phyloP scores from a whole-genome alignment of 2,113 vertebrate species.

The Prietella phreatophila region DNA sequence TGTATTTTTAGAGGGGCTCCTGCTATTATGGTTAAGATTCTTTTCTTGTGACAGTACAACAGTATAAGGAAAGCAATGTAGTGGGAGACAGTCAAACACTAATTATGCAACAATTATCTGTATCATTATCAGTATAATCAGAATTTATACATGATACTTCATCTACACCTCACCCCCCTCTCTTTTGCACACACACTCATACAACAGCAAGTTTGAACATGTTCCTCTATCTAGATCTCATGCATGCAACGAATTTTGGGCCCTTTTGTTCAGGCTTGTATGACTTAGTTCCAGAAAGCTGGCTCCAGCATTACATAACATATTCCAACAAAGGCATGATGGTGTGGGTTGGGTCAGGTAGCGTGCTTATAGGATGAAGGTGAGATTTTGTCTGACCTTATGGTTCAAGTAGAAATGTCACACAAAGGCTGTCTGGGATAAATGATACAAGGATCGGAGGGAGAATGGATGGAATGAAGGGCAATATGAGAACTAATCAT shows the following conservation, averaged over 20 bases:
- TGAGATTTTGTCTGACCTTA: constrained; percentile 64
- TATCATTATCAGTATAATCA: constrained; percentile 66
- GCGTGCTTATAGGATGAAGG: constrained; percentile 26
- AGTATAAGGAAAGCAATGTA: constrained; percentile 43
- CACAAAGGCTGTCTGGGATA: constrained; percentile 39
- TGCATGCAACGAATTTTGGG: constrained; percentile 68
- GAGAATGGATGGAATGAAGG: constrained; percentile 52
- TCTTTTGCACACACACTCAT: constrained; percentile 31
- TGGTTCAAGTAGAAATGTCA: constrained; percentile 60
- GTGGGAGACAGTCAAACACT: constrained; percentile 59
- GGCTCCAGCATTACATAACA: constrained; percentile 73
- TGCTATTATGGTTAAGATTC: constrained; percentile 60
- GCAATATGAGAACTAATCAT: constrained; percentile 44
- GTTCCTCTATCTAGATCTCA: constrained; percentile 69
- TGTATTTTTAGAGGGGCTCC: constrained; percentile 55
- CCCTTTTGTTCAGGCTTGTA: constrained; percentile 73
- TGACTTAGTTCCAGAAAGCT: constrained; percentile 60
- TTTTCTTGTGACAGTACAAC: constrained; percentile 54
- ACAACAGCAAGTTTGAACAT: constrained; percentile 67
- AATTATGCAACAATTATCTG: constrained; percentile 63
- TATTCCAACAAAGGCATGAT: constrained; percentile 61
- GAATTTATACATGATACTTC: constrained; percentile 60
- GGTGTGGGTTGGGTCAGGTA: constrained; percentile 47
- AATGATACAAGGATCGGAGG: constrained; percentile 44
- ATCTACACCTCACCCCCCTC: not conserved